Base-by-base conservation (phyloP, 2,888 invertebrate species). In the Aradus depressus region DNA sequence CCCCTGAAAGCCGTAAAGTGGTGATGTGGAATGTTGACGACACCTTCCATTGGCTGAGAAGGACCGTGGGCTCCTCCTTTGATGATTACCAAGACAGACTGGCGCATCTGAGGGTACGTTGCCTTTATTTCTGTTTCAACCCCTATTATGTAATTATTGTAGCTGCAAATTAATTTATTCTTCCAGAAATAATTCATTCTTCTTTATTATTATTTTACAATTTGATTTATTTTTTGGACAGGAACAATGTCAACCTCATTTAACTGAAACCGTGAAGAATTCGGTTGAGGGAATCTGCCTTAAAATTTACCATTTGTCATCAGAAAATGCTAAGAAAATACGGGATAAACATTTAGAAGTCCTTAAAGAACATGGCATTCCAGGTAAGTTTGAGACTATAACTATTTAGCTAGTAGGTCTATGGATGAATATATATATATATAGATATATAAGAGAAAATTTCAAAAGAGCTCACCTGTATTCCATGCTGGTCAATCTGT, bases 1-100 rank as follows among this genome's bases (percentile, higher is more conserved):
- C 90, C 22, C 80, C 91, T 0, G 93, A 95, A 66, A 91, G 93
- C 64, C 76, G 96, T 56, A 96, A 96, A 71, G 87, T 95, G 12
- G 95, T 97, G 1, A 96, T 95, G 67, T 96, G 96, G 96, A 93
- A 95, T 72, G 93, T 92, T 0, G 95, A 96, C 65, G 95, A 96
- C 62, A 95, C 93, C 21, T 93, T 96, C 68, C 88, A 89, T 61
- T 96, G 95, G 95, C 68, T 96, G 44, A 76, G 95, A 65, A 79
- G 86, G 64, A 92, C 93, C 8, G 84, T 90, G 25, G 92, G 91
- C 49, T 92, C 93, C 10, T 90, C 89, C 2, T 92, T 91, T 68
- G 91, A 92, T 68, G 91, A 92, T 68, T 92, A 91, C 67, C 84
- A 86, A 72, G 88, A 78, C 57, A 77, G 95, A 62, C 70, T 96